phyloP scores from a whole-genome alignment of 2,888 invertebrate genomes.

The Ormyrus nitidulus region DNA sequence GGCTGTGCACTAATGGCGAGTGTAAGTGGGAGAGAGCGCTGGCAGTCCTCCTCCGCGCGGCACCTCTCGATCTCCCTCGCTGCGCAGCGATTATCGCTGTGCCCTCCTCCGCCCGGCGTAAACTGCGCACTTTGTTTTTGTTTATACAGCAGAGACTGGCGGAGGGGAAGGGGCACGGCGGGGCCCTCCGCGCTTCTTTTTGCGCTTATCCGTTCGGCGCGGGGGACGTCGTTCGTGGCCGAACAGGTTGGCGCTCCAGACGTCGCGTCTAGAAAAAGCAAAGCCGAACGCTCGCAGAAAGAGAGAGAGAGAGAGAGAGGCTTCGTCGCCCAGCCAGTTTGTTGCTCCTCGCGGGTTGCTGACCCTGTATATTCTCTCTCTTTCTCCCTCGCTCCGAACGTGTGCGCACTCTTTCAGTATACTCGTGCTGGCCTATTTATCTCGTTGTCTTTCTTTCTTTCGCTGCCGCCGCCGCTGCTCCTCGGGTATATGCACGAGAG shows the following conservation, averaged over 20 bases:
- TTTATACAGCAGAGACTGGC: neutral
- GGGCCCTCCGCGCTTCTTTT: conserved; percentile 1
- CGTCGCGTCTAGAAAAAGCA: conserved; percentile 51
- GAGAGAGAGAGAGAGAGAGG: conserved; percentile 33
- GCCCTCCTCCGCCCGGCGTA: no score
- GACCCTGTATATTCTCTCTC: conserved; percentile 47
- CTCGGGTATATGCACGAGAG: neutral
- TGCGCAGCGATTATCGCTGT: no score
- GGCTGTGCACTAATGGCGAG: no score
- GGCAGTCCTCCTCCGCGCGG: no score
- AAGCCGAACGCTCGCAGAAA: conserved; percentile 5
- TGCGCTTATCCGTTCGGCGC: neutral
- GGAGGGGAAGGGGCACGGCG: no score
- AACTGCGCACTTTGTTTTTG: conserved; percentile 18
- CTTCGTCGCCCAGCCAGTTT: conserved; percentile 53
- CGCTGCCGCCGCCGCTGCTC: neutral
- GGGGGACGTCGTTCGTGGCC: conserved; percentile 13
- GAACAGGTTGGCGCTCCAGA: conserved; percentile 53
- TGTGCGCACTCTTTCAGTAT: neutral
- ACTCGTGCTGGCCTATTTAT: conserved; percentile 39
- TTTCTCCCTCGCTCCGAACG: neutral
- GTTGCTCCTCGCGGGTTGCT: conserved; percentile 58
- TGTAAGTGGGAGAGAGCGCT: no score
- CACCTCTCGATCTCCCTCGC: no score
- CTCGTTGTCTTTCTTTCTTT: conserved; percentile 31